Evolutionary conservation across 2,888 invertebrate genomes (phyloP), one percentile per base, ranked within the genome.

Genomic region (Mimumesa dahlbomi): DNA sequence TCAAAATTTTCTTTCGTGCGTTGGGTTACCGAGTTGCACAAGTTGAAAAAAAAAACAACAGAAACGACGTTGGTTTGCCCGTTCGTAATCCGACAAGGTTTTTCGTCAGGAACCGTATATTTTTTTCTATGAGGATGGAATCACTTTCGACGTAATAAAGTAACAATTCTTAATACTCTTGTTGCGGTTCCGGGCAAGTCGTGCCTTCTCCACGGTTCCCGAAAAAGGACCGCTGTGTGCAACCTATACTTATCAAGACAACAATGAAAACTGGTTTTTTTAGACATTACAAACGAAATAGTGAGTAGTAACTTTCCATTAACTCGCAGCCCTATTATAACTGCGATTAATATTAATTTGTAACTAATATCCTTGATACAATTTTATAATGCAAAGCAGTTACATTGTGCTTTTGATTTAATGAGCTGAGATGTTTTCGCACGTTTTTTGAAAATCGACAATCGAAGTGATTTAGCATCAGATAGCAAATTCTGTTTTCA

Each of bases 121-220:
- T 50, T 54, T 56, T 45, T 45, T 57, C 34, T 29, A 19, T 18
- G 18, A 16, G 22, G 22, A n/a, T 16, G 50, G 52, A 40, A 25
- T 57, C 63, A 36, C 48, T 31, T 64, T 49, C 22, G 49, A n/a
- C 48, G 53, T 46, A 62, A 62, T 62, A 62, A 62, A 53, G 31
- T 31, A 54, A 61, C 14, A 13, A 54, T 49, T 57, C 31, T 46
- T 53, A 29, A 65, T 45, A 65, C 46, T 58, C 53, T 59, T 59
- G 13, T 59, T 50, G 46, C 31, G 42, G 42, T 34, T 18, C 21
- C 43, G n/a, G 34, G 14, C 5, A 34, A 52, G 43, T n/a, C n/a
- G n/a, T n/a, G 14, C 38, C 25, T 40, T 16, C 36, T 11, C 16
- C 40, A 6, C 14, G n/a, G 16, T 18, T 11, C 16, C 16, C 16